Conservation (phyloP, 2,113 vertebrate species). For the Myocastor coypus region DNA sequence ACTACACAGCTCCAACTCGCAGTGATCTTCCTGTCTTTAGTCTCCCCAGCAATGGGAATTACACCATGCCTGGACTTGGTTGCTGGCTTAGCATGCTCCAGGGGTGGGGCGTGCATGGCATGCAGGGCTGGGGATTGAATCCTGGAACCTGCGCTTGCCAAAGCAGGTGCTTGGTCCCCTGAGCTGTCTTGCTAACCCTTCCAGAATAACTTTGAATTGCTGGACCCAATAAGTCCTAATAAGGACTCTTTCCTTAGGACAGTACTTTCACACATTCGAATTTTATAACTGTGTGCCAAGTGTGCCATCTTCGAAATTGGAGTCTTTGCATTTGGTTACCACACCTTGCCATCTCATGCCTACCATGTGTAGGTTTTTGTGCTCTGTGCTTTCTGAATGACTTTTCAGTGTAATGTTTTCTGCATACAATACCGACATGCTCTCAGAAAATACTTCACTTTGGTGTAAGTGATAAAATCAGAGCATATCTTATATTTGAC, state of each 20-base stretch:
- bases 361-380: neutral
- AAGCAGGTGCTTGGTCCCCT: no score
- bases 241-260: neutral
- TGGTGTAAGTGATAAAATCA: neutral
- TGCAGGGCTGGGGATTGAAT: no score
- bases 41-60: no score
- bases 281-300: neutral
- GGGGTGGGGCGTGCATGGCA: no score
- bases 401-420: conserved; percentile 29
- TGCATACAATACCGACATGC: neutral
- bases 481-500: neutral
- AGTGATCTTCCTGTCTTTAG: no score
- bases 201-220: neutral
- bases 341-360: neutral
- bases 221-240: neutral
- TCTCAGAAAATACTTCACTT: conserved; percentile 25
- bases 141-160: no score
- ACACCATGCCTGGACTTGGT: no score
- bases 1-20: no score
- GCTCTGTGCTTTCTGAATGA: neutral
- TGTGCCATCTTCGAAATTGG: neutral
- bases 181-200: no score
- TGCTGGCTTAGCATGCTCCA: no score
- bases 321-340: neutral
- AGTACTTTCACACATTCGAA: neutral